A percentile compares a stretch with the other conserved stretches of the same genome.
These are phyloP conservation scores for Craterocephalus amniculus DNA, from an alignment of 2,797 vertebrate species.

Conservation along the genomic window DNA sequence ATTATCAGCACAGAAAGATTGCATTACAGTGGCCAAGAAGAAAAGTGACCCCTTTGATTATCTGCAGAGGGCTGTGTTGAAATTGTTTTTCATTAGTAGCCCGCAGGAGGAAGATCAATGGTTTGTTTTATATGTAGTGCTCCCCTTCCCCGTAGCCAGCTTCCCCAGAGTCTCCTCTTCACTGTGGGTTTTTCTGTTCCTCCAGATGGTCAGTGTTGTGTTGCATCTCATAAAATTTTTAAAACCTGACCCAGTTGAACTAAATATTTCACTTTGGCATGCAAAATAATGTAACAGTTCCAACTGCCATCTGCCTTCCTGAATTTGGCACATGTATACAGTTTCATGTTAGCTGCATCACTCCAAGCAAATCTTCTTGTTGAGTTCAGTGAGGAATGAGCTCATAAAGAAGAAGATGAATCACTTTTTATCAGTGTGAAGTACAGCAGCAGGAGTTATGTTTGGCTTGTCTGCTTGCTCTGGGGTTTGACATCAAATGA, in stretches of 20 bases:
- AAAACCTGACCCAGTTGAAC: conserved; percentile 42
- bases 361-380: conserved; percentile 23
- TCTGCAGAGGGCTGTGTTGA: conserved; percentile 41
- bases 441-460: conserved; percentile 23
- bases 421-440: conserved; percentile 28
- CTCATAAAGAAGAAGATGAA: conserved; percentile 41
- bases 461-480: conserved; percentile 43
- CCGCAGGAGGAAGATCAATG: conserved; percentile 57
- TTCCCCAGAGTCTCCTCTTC: conserved; percentile 16
- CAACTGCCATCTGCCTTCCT: conserved; percentile 54
- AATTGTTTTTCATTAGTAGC: conserved; percentile 64
- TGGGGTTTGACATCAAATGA: conserved; percentile 39
- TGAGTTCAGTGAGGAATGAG: conserved; percentile 26
- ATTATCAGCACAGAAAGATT: conserved; percentile 60
- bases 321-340: conserved; percentile 22
- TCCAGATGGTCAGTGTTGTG: conserved; percentile 59
- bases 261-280: conserved; percentile 47
- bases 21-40: conserved; percentile 43
- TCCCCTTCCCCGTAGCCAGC: conserved; percentile 16
- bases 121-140: conserved; percentile 30
- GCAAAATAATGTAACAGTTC: conserved; percentile 25
- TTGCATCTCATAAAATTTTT: conserved; percentile 58
- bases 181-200: conserved; percentile 32
- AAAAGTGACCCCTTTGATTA: conserved; percentile 61
- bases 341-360: conserved; percentile 24